A percentile compares a stretch with the other conserved stretches of the same genome.
phyloP scores from a whole-genome alignment of 2,797 vertebrate species.

The Clarias pachynema region DNA sequence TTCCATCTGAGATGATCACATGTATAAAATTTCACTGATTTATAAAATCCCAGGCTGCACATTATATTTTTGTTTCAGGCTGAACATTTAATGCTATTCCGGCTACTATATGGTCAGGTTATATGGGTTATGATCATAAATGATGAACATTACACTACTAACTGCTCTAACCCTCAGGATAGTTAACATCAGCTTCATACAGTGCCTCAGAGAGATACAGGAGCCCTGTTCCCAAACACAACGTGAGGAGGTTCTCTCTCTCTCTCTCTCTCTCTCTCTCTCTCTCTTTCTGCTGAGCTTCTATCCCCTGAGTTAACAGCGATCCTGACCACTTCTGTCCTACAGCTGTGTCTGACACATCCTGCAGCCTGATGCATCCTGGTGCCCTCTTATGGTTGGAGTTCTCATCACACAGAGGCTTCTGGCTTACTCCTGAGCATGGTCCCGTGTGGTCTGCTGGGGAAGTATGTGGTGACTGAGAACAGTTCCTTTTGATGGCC shows the following conservation, averaged over 20 bases:
- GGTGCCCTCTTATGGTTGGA: too few species aligned
- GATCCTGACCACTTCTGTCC: too few species aligned
- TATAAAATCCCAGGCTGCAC: neutral
- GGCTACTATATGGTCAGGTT: neutral
- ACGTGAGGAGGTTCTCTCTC: neutral
- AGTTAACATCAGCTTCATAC: neutral
- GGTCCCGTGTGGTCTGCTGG: too few species aligned
- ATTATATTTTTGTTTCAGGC: neutral
- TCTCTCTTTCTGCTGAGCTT: too few species aligned
- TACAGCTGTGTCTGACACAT: too few species aligned
- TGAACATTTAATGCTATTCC: neutral
- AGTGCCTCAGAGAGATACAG: neutral
- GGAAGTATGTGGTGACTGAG: too few species aligned
- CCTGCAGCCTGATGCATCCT: too few species aligned
- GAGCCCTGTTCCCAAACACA: neutral
- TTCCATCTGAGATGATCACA: neutral
- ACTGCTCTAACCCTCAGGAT: neutral
- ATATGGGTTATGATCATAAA: neutral
- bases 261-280: too few species aligned
- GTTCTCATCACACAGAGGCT: too few species aligned
- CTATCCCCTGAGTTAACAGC: too few species aligned
- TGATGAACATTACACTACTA: neutral
- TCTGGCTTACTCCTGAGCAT: too few species aligned
- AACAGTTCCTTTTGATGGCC: too few species aligned
- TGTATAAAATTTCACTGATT: neutral